Evolutionary conservation across 2,797 vertebrate genomes (phyloP).

Genomic region (Pitangus sulphuratus): DNA sequence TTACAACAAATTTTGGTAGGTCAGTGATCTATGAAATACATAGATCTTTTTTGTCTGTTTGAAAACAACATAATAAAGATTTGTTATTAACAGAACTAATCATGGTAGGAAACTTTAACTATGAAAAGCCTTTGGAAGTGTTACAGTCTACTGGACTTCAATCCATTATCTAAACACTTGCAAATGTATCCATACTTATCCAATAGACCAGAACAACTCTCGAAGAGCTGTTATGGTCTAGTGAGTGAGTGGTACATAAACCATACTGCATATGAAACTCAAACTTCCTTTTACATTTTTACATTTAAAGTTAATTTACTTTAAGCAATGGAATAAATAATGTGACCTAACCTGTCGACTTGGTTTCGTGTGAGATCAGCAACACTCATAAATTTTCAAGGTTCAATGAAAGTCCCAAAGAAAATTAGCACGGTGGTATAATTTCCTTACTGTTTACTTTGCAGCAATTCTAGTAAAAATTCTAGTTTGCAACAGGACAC

Average conservation of each 20-base stretch:
- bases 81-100: slow-evolving; percentile 31
- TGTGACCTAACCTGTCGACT: not conserved
- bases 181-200: slow-evolving; percentile 12
- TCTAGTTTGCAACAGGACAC: not conserved
- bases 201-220: not conserved
- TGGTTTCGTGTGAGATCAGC: not conserved
- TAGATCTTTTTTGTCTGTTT: not conserved
- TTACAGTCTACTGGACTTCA: slow-evolving; percentile 32
- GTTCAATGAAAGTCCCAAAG: not conserved
- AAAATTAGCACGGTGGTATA: not conserved
- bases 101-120: slow-evolving; percentile 12
- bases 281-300: not conserved
- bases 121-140: slow-evolving; percentile 21
- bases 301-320: slow-evolving; percentile 13
- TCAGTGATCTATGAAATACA: slow-evolving; percentile 12
- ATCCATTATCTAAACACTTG: slow-evolving; percentile 55
- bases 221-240: not conserved
- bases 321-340: not conserved
- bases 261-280: not conserved
- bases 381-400: not conserved
- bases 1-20: slow-evolving; percentile 12
- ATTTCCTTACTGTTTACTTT: not conserved
- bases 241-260: slow-evolving; percentile 5
- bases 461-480: not conserved
- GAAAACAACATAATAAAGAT: slow-evolving; percentile 30